phyloP scores from a whole-genome alignment of 37 sponge, comb jelly and placozoan species.

The Aplysina aerophoba region DNA sequence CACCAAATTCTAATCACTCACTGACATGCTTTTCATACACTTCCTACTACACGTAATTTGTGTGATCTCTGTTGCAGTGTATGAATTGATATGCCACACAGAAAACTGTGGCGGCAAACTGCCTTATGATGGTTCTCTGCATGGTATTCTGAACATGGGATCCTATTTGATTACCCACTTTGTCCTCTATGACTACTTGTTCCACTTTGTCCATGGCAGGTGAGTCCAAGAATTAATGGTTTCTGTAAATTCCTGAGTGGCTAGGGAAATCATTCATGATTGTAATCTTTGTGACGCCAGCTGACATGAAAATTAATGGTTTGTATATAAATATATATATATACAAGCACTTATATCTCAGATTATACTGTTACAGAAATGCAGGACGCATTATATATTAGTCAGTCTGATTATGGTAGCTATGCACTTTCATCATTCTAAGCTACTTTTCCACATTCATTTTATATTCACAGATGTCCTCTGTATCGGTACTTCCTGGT shows the following conservation, averaged over 20 bases:
- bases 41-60: neutral
- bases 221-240: no score
- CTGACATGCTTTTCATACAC: neutral
- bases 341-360: no score
- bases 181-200: constrained; percentile 2
- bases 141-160: constrained; percentile 24
- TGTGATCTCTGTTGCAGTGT: neutral
- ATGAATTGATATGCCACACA: neutral
- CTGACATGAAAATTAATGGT: no score
- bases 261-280: no score
- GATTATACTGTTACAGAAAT: no score
- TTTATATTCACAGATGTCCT: neutral
- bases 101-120: neutral
- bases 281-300: no score
- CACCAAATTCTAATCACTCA: neutral
- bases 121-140: neutral
- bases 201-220: constrained; percentile 29
- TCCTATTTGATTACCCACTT: constrained; percentile 7
- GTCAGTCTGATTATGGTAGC: no score
- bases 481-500: constrained; percentile 25
- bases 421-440: no score
- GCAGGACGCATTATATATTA: no score
- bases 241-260: no score
- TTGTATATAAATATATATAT: no score
- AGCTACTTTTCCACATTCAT: no score